These are phyloP conservation scores for Coregonus clupeaformis DNA, from an alignment of 2,113 vertebrate species.

Conservation along the genomic window DNA sequence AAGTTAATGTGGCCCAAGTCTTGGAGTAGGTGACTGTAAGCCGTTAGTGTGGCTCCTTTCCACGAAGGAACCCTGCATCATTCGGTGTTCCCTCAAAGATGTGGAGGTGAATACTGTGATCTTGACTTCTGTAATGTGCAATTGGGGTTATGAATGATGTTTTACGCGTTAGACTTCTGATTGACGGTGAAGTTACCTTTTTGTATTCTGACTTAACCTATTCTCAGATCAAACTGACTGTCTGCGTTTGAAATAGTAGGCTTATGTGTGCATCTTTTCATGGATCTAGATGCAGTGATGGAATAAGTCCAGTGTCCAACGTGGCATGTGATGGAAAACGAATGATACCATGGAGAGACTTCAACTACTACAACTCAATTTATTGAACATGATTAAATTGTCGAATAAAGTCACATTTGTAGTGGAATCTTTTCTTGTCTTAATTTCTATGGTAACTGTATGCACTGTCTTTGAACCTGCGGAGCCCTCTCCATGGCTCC, in stretches of 20 bases:
- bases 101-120: slow-evolving; percentile 10
- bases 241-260: too few relatives aligned
- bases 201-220: slow-evolving; percentile 33
- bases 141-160: slow-evolving; percentile 37
- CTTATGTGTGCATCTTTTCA: too few relatives aligned
- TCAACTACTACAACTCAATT: not conserved
- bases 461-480: slow-evolving; percentile 84
- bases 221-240: too few relatives aligned
- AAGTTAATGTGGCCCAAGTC: too few relatives aligned
- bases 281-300: not conserved
- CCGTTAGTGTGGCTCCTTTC: too few relatives aligned
- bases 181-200: slow-evolving; percentile 38
- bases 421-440: not conserved
- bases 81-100: too few relatives aligned
- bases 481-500: slow-evolving; percentile 64
- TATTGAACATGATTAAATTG: not conserved
- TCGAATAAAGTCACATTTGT: not conserved
- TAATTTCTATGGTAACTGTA: not conserved
- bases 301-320: not conserved
- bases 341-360: not conserved
- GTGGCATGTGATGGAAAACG: not conserved
- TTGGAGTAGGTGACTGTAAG: too few relatives aligned
- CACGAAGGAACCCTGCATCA: not conserved
- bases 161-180: slow-evolving; percentile 63
- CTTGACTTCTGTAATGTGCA: not conserved